phyloP scores from a whole-genome alignment of 2,888 invertebrate species.

The Laothoe populi region DNA sequence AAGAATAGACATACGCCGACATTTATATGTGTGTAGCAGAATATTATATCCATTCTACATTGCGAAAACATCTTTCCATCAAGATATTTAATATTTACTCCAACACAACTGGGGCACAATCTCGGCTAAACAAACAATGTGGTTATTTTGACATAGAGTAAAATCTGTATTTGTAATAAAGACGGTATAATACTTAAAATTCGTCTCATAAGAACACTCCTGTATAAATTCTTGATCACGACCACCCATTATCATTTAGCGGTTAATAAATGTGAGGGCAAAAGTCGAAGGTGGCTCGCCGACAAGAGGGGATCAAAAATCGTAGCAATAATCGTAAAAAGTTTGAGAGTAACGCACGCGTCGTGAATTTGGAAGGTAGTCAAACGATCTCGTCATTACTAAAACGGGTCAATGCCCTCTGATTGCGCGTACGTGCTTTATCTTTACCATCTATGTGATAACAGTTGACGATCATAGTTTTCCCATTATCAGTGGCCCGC shows the following conservation, averaged over 20 bases:
- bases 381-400: conserved; percentile 67
- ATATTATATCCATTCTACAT: conserved; percentile 20
- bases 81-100: conserved; percentile 39
- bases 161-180: conserved; percentile 40
- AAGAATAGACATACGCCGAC: background rate
- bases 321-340: conserved; percentile 80
- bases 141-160: conserved; percentile 40
- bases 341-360: conserved; percentile 75
- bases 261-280: conserved; percentile 74
- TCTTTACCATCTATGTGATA: conserved; percentile 45
- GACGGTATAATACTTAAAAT: conserved; percentile 41
- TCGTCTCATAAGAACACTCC: conserved; percentile 52
- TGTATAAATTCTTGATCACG: conserved; percentile 68
- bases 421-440: conserved; percentile 50
- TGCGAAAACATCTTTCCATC: conserved; percentile 34
- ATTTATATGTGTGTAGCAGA: conserved; percentile 16
- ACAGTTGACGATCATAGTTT: conserved; percentile 2
- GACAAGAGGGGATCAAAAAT: conserved; percentile 73
- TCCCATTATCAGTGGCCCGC: conserved; percentile 1
- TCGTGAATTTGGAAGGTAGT: conserved; percentile 69
- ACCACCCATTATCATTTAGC: conserved; percentile 74
- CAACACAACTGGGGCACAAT: conserved; percentile 35
- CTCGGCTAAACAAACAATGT: conserved; percentile 42
- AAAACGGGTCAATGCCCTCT: conserved; percentile 51
- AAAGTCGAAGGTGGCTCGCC: conserved; percentile 67